phyloP scores from a whole-genome alignment of 1,140 invertebrate species.

The Lepidurus couesii region DNA sequence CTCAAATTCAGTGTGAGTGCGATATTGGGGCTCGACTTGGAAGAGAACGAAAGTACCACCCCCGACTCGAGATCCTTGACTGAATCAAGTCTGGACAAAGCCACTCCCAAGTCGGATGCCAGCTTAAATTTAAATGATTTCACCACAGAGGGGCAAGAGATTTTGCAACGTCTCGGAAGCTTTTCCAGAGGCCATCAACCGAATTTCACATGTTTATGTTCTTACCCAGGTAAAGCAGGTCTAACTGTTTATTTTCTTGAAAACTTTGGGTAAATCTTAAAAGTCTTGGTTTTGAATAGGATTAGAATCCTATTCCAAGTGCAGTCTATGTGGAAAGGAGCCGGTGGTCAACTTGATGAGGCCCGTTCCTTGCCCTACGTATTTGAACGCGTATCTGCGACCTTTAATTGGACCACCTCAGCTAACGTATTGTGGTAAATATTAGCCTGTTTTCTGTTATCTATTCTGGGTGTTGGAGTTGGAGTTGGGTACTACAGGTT shows the following conservation, averaged over 20 bases:
- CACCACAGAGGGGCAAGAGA: neutral
- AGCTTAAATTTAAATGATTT: neutral
- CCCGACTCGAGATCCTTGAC: neutral
- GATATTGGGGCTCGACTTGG: slow-evolving; percentile 62
- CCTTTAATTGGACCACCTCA: slow-evolving; percentile 9
- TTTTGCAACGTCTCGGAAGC: neutral
- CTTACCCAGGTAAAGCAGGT: neutral
- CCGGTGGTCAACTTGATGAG: neutral
- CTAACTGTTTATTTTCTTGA: neutral
- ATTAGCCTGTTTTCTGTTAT: neutral
- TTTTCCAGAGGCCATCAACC: neutral
- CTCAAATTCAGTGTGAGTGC: slow-evolving; percentile 89
- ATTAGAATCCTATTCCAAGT: neutral
- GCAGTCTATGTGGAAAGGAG: neutral
- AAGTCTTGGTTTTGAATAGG: neutral
- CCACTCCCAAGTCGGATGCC: neutral
- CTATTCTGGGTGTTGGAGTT: neutral
- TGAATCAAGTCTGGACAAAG: neutral
- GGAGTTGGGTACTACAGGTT: neutral
- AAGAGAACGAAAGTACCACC: neutral
- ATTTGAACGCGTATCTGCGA: neutral
- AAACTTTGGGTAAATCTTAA: neutral
- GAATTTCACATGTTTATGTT: neutral
- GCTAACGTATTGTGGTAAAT: slow-evolving; percentile 15
- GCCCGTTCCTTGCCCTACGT: neutral